These are phyloP conservation scores for Conistra vaccinii DNA, from an alignment of 2,888 invertebrate genomes.

Conservation along the genomic window DNA sequence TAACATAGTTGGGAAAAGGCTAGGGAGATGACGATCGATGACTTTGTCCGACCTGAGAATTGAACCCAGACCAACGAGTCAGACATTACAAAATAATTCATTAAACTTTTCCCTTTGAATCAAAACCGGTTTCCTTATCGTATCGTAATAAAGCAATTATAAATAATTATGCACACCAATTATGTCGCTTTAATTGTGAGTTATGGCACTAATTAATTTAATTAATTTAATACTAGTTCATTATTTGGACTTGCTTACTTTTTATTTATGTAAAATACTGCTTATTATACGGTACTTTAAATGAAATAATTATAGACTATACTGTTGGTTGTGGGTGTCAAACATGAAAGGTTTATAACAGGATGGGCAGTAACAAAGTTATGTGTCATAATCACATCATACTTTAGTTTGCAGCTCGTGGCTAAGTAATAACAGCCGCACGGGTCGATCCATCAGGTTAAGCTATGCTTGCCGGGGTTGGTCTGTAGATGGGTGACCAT, in stretches of 20 bases:
- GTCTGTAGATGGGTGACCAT: too few species aligned
- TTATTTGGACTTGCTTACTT: slow-evolving; percentile 8
- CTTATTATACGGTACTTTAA: too few species aligned
- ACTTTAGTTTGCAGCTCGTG: not conserved
- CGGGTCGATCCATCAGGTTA: too few species aligned
- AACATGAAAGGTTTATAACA: not conserved
- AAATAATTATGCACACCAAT: slow-evolving; percentile 39
- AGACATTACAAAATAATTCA: slow-evolving; percentile 9
- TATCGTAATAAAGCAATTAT: slow-evolving; percentile 42
- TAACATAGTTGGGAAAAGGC: too few species aligned
- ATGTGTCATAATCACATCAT: not conserved
- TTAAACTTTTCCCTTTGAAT: slow-evolving; percentile 9
- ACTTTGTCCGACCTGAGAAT: too few species aligned
- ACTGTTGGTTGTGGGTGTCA: not conserved
- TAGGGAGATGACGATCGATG: too few species aligned
- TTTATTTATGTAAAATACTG: not conserved
- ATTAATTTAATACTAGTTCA: slow-evolving; percentile 4
- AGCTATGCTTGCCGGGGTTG: too few species aligned
- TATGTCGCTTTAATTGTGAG: slow-evolving; percentile 35
- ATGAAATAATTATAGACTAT: not conserved
- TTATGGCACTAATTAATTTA: slow-evolving; percentile 20
- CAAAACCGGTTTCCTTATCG: slow-evolving; percentile 16
- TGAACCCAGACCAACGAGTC: too few species aligned
- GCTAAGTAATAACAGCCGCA: too few species aligned
- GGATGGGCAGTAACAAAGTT: not conserved